Base-by-base conservation (phyloP, 2,797 vertebrate genomes). In the Clarias fuscus region DNA sequence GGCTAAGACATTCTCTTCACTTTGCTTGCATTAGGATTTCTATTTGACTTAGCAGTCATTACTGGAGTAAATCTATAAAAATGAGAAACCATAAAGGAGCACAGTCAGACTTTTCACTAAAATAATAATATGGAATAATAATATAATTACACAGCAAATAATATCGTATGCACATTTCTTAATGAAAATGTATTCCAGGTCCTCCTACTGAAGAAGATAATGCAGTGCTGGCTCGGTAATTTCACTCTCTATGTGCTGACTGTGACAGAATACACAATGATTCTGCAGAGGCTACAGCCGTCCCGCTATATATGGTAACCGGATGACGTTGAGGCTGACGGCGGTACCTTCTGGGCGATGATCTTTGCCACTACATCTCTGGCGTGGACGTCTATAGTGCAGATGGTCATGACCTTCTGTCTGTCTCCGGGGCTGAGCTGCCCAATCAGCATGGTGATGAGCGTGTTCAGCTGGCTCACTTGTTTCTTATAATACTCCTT, bases 331-430 rank as follows among this genome's bases (percentile, higher is more conserved):
- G n/a, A 53, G n/a, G 30, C 40, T 73, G 82, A 84, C 14, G 58
- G 33, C 4, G 92, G 70, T 87, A 99, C 98, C 97, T 98, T 99
- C 90, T 99, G 97, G 1, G 94, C 83, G 0, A 97, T 95, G 94
- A 99, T 96, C 93, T 97, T 99, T 43, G 97, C 96, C 85, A 99
- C 97, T 89, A 99, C 97, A 0, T 99, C 98, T 87, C 98, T 95
- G 61, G 98, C 97, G 0, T 99, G 98, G 68, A 99, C 98, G 0
- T 99, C 97, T 0, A 98, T 97, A 86, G 98, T 99, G 89, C 98
- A 99, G 91, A 99, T 95, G 89, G 98, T 98, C 98, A 98, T 99
- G 91, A 98, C 94, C 87, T 99, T 99, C 94, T 99, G 98, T 53
- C 98, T 93, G 89, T 99, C 96, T 0, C 97, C 97, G 2, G 94